These are phyloP conservation scores for Frankliniella intonsa DNA, from an alignment of 2,888 invertebrate species.

Conservation along the genomic window DNA sequence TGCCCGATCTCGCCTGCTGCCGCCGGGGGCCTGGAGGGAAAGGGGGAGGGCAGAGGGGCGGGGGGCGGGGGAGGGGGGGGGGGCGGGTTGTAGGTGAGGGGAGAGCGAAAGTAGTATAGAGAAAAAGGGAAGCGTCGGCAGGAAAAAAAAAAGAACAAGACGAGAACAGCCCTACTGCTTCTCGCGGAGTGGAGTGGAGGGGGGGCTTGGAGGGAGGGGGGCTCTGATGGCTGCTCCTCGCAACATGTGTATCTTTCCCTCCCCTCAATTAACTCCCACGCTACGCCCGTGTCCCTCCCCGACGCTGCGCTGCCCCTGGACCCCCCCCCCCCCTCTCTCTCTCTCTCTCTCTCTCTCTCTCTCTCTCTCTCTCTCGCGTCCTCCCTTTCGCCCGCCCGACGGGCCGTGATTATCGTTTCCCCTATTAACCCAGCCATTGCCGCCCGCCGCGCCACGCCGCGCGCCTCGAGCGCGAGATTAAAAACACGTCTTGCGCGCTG, in stretches of 20 bases:
- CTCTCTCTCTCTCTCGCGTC: not conserved
- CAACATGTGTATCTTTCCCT: slow-evolving; percentile 20
- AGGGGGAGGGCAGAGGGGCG: not conserved
- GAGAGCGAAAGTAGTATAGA: not conserved
- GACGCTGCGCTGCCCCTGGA: no score
- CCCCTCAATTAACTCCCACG: not conserved
- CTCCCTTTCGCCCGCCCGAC: not conserved
- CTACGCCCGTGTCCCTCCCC: not conserved
- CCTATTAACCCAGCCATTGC: slow-evolving; percentile 2
- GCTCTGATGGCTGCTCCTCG: not conserved
- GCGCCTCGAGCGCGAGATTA: not conserved
- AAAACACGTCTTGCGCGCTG: slow-evolving; percentile 21
- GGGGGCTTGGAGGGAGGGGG: no score
- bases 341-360: not conserved
- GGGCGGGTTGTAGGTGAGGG: not conserved
- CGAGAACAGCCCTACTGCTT: not conserved
- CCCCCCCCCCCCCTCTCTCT: not conserved
- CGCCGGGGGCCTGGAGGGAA: not conserved
- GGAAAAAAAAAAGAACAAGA: not conserved
- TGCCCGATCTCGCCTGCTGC: no score
- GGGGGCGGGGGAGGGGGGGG: not conserved
- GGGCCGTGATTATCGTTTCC: slow-evolving; percentile 12
- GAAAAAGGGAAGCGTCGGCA: not conserved
- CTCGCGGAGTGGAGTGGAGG: no score
- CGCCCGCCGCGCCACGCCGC: not conserved